phyloP scores from a whole-genome alignment of 1,140 invertebrate genomes.

The Camponotus pennsylvanicus region DNA sequence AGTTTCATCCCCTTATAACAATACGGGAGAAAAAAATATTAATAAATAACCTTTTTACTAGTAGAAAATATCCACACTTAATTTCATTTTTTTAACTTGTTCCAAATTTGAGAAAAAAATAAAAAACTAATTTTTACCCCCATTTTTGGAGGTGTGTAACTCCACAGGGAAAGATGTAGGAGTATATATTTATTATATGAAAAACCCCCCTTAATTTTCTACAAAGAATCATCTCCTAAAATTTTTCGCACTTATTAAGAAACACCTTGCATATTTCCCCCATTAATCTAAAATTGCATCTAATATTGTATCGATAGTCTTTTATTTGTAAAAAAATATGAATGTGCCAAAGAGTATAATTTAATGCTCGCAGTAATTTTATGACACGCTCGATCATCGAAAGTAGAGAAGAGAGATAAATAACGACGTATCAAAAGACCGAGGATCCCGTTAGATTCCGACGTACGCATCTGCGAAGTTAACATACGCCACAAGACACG shows the following conservation, averaged over 20 bases:
- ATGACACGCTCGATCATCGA: neutral
- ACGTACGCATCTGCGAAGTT: neutral
- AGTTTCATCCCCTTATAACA: no score
- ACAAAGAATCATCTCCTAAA: no score
- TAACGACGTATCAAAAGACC: constrained; percentile 22
- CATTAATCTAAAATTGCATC: neutral
- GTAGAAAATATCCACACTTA: no score
- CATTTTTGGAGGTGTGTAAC: no score
- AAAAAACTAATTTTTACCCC: no score
- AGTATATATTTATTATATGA: no score
- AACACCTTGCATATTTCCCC: neutral
- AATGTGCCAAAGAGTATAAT: neutral
- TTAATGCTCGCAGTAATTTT: neutral
- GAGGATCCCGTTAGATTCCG: constrained; percentile 21
- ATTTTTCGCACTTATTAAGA: neutral
- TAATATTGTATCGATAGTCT: neutral
- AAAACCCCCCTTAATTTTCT: no score
- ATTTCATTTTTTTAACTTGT: no score
- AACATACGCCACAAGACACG: neutral
- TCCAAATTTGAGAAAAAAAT: no score
- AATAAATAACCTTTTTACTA: no score
- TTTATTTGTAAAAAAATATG: neutral
- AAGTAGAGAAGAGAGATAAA: neutral
- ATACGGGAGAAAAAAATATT: no score
- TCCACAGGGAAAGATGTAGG: no score